Percentiles rank a stretch among this genome's conserved stretches.
Evolutionary conservation across 2,113 vertebrate genomes (phyloP).

Genomic region (Oenanthe oenanthe): DNA sequence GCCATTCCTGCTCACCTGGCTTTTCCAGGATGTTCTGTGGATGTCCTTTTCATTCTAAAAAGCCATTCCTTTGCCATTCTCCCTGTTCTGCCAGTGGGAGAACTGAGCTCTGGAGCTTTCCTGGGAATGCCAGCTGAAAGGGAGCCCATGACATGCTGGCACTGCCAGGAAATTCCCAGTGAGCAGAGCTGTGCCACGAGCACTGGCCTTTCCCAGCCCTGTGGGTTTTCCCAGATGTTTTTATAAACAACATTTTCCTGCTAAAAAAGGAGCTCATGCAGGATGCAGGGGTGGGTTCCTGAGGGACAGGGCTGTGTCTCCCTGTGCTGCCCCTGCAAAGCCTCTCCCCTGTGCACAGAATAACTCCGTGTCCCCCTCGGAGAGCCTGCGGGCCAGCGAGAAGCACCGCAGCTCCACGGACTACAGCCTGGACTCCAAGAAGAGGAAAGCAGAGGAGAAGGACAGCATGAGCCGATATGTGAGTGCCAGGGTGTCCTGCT

Average conservation of each 20-base stretch:
- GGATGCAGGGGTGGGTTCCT: fast-evolving
- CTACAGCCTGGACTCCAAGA: constrained; percentile 91
- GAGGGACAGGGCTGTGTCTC: not conserved
- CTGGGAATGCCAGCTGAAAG: not conserved
- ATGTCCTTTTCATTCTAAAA: not conserved
- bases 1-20: no score
- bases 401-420: constrained; percentile 92
- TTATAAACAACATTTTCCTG: not conserved
- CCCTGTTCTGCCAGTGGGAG: not conserved
- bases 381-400: constrained; percentile 91
- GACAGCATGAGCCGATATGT: constrained; percentile 95
- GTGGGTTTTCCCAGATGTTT: fast-evolving
- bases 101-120: not conserved
- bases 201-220: fast-evolving
- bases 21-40: no score
- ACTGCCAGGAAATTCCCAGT: fast-evolving
- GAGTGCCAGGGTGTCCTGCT: constrained; percentile 16
- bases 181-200: fast-evolving
- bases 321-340: fast-evolving
- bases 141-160: no score
- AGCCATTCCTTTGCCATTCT: fast-evolving
- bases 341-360: constrained; percentile 74
- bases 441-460: constrained; percentile 94
- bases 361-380: constrained; percentile 92
- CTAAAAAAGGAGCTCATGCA: fast-evolving